Conservation (phyloP, 2,797 vertebrate species). For the Myoxocephalus aenaeus region DNA sequence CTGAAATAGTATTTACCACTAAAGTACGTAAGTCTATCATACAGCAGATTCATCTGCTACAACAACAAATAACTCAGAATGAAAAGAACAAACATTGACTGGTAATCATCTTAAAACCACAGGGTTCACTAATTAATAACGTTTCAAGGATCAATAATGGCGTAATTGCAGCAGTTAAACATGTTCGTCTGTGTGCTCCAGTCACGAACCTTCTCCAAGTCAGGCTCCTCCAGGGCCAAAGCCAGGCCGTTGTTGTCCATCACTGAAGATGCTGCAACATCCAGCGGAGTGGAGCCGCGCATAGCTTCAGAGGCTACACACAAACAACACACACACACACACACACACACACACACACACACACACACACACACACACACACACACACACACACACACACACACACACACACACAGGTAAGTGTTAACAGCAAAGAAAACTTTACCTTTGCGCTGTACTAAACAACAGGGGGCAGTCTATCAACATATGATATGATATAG, state of each 20-base stretch:
- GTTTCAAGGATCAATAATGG: not conserved
- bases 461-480: constrained; percentile 80
- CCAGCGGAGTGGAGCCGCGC: constrained; percentile 96
- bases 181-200: not conserved
- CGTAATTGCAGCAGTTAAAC: not conserved
- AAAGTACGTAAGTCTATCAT: not conserved
- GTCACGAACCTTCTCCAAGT: constrained; percentile 91
- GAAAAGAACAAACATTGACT: not conserved
- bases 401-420: not conserved
- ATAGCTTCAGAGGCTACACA: constrained; percentile 93
- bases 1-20: not conserved
- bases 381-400: constrained; percentile 13
- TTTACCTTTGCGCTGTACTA: constrained; percentile 12
- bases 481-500: constrained; percentile 9
- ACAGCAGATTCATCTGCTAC: not conserved
- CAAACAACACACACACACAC: constrained; percentile 12
- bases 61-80: not conserved
- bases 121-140: not conserved
- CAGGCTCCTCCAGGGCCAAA: constrained; percentile 93
- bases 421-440: constrained; percentile 3
- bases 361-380: constrained; percentile 7
- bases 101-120: not conserved
- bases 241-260: constrained; percentile 99
- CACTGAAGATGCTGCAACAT: constrained; percentile 96
- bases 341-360: not conserved